phyloP scores from a whole-genome alignment of 2,888 invertebrate genomes.

The Hypercompe scribonia region DNA sequence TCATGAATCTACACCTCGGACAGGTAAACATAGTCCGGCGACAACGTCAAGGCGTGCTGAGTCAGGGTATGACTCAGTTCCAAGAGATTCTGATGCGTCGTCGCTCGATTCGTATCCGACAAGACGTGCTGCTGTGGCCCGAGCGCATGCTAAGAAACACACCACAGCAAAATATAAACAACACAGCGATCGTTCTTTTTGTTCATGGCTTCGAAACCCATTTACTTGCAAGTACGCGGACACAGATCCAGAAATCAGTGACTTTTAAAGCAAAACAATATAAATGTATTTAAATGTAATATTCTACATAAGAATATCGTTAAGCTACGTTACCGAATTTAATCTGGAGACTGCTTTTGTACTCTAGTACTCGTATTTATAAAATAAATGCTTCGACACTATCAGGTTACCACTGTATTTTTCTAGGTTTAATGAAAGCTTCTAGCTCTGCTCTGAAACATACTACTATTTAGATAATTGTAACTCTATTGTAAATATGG shows the following conservation, averaged over 20 bases:
- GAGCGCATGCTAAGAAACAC: constrained; percentile 84
- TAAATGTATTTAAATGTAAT: constrained; percentile 64
- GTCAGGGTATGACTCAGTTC: constrained; percentile 96
- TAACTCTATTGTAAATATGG: constrained; percentile 70
- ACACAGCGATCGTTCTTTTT: constrained; percentile 90
- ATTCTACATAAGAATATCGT: constrained; percentile 70
- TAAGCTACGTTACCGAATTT: constrained; percentile 87
- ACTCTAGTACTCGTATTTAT: constrained; percentile 79
- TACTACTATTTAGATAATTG: constrained; percentile 53
- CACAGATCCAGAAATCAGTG: constrained; percentile 89
- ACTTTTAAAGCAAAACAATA: constrained; percentile 77
- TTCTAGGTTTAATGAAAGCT: constrained; percentile 76
- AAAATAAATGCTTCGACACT: constrained; percentile 79
- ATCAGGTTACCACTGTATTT: constrained; percentile 84
- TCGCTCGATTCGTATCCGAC: constrained; percentile 91
- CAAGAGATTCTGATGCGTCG: constrained; percentile 95
- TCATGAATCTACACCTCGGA: constrained; percentile 93
- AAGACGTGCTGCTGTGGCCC: constrained; percentile 79
- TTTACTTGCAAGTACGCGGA: constrained; percentile 93
- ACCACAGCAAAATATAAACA: constrained; percentile 89
- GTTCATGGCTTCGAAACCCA: constrained; percentile 91
- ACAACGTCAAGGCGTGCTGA: constrained; percentile 93
- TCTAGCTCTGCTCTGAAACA: constrained; percentile 60
- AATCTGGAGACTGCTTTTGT: constrained; percentile 88
- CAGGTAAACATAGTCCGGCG: constrained; percentile 92